Base-by-base conservation (phyloP, 2,888 invertebrate genomes). In the Incurvaria masculella region DNA sequence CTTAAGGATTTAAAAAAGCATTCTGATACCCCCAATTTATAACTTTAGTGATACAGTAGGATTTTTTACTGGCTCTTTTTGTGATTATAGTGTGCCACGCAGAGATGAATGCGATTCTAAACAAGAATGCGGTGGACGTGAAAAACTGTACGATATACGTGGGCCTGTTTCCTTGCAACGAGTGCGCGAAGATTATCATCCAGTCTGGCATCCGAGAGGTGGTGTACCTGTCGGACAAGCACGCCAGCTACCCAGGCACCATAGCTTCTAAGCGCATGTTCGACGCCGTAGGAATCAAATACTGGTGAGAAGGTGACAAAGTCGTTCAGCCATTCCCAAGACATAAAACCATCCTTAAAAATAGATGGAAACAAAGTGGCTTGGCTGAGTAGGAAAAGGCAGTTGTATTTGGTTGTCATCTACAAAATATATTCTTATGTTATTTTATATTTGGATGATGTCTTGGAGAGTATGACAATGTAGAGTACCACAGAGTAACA, bases 51-150 rank as follows among this genome's bases (percentile, higher is more conserved):
- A n/a, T n/a, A n/a, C n/a, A n/a, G n/a, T n/a, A n/a, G n/a, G n/a
- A n/a, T n/a, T n/a, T n/a, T n/a, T n/a, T n/a, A n/a, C n/a, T n/a
- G n/a, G n/a, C n/a, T n/a, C n/a, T n/a, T n/a, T n/a, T n/a, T n/a
- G n/a, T n/a, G n/a, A n/a, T n/a, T n/a, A n/a, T n/a, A 94, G 98
- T 99, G 0, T 97, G 97, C 54, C 98, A 99, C 72, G 98, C 98
- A 2, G 98, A 99, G 79, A 84, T 97, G 75, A 99, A 99, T 75
- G 98, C 98, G 1, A 91, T 99, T 54, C 61, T 97, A 16, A 98
- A 98, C 66, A 94, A 89, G 66, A 95, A 94, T 65, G 80, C 84
- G 0, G 80, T 84, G 0, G 86, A 89, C 71, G 80, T 96, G 0
- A 85, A 84, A 56, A 83, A 86, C 53, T 94, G 94, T 61, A 84